A percentile compares a stretch with the other conserved stretches of the same genome.
phyloP scores from a whole-genome alignment of 2,113 vertebrate genomes.

The Percopsis transmontana region DNA sequence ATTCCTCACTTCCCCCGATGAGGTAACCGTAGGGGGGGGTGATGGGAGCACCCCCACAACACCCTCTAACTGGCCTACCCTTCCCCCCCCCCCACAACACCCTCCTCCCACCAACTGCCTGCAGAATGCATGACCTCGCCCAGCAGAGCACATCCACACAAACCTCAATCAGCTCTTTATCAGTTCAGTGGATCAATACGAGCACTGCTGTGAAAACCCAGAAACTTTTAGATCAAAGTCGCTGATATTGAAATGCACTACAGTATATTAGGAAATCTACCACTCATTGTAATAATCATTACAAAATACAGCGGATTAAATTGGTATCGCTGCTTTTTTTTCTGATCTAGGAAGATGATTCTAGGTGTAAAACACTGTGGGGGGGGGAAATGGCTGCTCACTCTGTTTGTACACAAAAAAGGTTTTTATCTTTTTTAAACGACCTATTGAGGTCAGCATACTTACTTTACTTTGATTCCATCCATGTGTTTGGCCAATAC shows the following conservation, averaged over 20 bases:
- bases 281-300: no score
- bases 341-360: no score
- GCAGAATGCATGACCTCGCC: slow-evolving; percentile 54
- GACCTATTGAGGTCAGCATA: no score
- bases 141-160: neutral
- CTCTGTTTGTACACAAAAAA: neutral
- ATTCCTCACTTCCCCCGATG: slow-evolving; percentile 69
- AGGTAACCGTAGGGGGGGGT: slow-evolving; percentile 71
- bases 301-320: no score
- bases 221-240: slow-evolving; percentile 5
- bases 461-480: no score
- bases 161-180: neutral
- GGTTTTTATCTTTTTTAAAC: neutral
- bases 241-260: neutral
- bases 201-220: neutral
- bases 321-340: no score
- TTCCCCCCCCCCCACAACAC: slow-evolving; percentile 26
- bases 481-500: neutral
- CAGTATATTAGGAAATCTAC: no score
- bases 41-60: slow-evolving; percentile 43
- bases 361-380: no score
- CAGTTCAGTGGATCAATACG: neutral
- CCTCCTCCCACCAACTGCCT: slow-evolving; percentile 28
- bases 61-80: slow-evolving; percentile 1
- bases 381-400: no score